Evolutionary conservation across 1,140 invertebrate species (phyloP).

Genomic region (Temnothorax curvispinosus): DNA sequence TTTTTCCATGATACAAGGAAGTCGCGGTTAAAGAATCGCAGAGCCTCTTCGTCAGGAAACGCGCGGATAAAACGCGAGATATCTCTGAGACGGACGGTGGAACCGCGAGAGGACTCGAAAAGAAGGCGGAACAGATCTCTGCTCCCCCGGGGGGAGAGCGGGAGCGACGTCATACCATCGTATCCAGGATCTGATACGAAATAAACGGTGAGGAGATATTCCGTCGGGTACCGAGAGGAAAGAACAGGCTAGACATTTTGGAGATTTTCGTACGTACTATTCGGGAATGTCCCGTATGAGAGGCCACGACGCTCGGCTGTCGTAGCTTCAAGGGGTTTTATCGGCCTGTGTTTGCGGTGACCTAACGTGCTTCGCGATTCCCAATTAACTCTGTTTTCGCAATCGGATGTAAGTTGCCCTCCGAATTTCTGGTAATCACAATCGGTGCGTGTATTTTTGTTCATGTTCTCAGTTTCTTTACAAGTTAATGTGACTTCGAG

Average conservation of each 20-base stretch:
- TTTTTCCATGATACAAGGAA: constrained; percentile 29
- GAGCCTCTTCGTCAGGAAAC: not conserved
- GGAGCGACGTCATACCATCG: constrained; percentile 69
- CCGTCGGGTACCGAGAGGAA: constrained; percentile 12
- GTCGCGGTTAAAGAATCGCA: not conserved
- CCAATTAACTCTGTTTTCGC: constrained; percentile 66
- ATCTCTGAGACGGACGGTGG: constrained; percentile 15
- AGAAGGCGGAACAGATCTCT: constrained; percentile 55
- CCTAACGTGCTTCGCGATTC: constrained; percentile 46
- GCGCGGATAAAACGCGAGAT: constrained; percentile 56
- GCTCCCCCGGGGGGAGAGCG: constrained; percentile 56
- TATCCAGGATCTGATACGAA: constrained; percentile 74
- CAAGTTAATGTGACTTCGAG: not conserved
- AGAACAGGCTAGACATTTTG: constrained; percentile 30
- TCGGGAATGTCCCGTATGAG: constrained; percentile 10
- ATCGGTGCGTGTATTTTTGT: not conserved
- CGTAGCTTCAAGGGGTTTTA: constrained; percentile 54
- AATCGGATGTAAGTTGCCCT: constrained; percentile 34
- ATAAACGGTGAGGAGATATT: constrained; percentile 70
- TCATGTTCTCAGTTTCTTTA: not conserved
- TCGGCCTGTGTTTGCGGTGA: constrained; percentile 55
- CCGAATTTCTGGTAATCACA: not conserved
- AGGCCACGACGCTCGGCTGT: not conserved
- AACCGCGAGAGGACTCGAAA: constrained; percentile 54
- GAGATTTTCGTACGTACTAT: constrained; percentile 1